Conservation (phyloP, 2,888 invertebrate genomes). For the Mythimna loreyi region DNA sequence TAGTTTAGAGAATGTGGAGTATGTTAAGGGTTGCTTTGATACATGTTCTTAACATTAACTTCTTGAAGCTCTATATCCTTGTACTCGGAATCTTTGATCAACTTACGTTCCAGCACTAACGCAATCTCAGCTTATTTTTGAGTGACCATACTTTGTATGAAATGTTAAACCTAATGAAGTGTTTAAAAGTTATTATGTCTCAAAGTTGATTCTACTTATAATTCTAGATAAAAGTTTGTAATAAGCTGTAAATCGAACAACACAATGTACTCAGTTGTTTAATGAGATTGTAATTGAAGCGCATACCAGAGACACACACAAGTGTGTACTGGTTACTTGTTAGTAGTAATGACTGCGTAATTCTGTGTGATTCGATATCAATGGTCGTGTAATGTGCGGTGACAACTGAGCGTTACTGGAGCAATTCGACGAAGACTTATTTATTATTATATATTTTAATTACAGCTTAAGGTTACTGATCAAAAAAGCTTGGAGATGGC, state of each 20-base stretch:
- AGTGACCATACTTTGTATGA: neutral
- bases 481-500: too few relatives aligned
- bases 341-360: conserved; percentile 8
- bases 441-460: neutral
- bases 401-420: neutral
- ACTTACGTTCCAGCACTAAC: neutral
- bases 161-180: too few relatives aligned
- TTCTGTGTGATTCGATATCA: conserved; percentile 16
- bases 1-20: neutral
- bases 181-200: too few relatives aligned
- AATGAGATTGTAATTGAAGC: neutral
- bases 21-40: neutral
- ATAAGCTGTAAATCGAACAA: neutral
- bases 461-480: neutral
- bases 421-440: neutral
- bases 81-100: neutral
- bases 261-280: neutral
- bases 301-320: neutral
- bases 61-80: neutral
- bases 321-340: neutral
- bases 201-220: neutral
- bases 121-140: neutral
- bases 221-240: neutral
- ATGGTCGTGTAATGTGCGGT: conserved; percentile 2
- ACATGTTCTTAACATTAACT: neutral